Evolutionary conservation across 1,140 invertebrate species (phyloP), one percentile per base, ranked within the genome.

Genomic region (Holotrichia oblita): DNA sequence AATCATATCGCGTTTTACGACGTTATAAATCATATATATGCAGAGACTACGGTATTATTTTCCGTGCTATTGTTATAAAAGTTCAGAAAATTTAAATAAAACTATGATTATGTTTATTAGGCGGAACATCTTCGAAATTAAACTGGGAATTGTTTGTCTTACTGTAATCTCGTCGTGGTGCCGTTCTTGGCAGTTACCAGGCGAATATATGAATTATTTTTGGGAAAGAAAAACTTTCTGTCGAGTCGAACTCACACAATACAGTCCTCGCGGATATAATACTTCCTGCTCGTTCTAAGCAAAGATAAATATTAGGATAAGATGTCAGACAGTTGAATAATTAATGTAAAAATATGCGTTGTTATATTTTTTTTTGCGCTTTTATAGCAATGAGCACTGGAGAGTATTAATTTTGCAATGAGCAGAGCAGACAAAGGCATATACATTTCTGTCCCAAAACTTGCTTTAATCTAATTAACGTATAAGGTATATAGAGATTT

Each of bases 71-170:
- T 69, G 61, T 27, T 69, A 27, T 69, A 69, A 69, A 69, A 69
- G 61, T 69, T 69, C 8, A 6, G 22, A 24, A 48, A 69, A 69
- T 69, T 69, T 27, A 69, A 69, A 69, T 27, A 34, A 34, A 69
- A 34, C 61, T 69, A 69, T 69, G 61, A 69, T 69, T 69, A 69
- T 69, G 61, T 69, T 69, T 69, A 69, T 69, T 69, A 34, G 20
- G 61, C 61, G 61, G 61, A 69, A 69, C 61, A 10, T 27, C 61
- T 69, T 34, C 27, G 61, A 69, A 69, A 69, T 69, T 69, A 69
- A 69, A 69, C 22, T 69, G 22, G 61, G 61, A 69, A 69, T 69
- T 69, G 61, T 69, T 69, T 69, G 61, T 34, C 27, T 69, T 69
- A 69, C 61, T 69, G 22, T 9, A 69, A 69, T 69, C 61, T 69